Percentiles rank a stretch among this genome's conserved stretches.
These are phyloP conservation scores for Pampusana beccarii DNA, from an alignment of 2,113 vertebrate genomes.

Conservation along the genomic window DNA sequence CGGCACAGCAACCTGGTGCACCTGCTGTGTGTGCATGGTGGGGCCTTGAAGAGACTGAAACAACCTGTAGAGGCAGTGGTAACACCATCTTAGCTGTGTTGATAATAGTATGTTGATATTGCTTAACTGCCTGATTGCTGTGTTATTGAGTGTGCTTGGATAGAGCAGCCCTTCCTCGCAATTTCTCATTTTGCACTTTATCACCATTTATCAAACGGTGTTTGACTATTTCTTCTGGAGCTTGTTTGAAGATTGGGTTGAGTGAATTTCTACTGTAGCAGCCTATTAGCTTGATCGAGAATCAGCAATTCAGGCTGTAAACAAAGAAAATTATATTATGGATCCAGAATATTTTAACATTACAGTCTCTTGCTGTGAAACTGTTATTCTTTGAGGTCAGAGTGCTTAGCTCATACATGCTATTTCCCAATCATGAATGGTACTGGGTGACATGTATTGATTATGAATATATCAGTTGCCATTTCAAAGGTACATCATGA, in stretches of 20 bases:
- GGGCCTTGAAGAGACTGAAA: not conserved
- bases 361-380: not conserved
- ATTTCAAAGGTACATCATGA: not conserved
- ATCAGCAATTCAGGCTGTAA: not conserved
- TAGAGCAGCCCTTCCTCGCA: not conserved
- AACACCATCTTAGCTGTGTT: not conserved
- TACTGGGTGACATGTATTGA: accelerated
- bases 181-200: not conserved
- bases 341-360: not conserved
- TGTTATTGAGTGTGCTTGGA: not conserved
- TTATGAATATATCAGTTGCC: not conserved
- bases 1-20: not conserved
- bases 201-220: not conserved
- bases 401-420: not conserved
- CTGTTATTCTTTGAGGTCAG: not conserved
- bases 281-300: not conserved
- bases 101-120: not conserved
- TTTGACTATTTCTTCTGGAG: not conserved
- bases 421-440: not conserved
- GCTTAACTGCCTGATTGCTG: not conserved
- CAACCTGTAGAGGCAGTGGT: not conserved
- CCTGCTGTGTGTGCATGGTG: not conserved
- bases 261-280: not conserved
- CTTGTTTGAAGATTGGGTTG: not conserved
- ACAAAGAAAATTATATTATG: not conserved